Percentiles rank a stretch among this genome's conserved stretches.
phyloP scores from a whole-genome alignment of 1,140 invertebrate species.

The Limonius californicus region DNA sequence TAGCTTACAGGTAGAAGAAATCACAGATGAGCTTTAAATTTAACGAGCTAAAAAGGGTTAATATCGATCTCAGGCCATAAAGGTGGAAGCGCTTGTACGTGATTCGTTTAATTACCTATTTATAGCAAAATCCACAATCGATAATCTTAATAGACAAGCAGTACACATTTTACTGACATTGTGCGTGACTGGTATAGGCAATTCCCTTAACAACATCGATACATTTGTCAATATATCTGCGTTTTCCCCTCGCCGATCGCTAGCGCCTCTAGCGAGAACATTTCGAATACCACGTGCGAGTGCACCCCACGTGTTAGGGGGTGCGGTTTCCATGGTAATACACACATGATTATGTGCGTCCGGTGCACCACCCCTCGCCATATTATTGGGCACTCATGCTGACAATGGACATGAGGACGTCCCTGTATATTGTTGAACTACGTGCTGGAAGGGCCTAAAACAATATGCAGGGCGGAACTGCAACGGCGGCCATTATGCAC shows the following conservation, averaged over 20 bases:
- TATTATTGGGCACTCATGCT: constrained; percentile 19
- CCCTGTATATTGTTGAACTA: constrained; percentile 12
- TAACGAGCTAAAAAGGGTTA: too few relatives aligned
- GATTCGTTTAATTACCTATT: constrained; percentile 13
- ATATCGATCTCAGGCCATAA: too few relatives aligned
- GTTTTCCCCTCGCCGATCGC: constrained; percentile 3
- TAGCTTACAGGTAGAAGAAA: too few relatives aligned
- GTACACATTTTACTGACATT: constrained; percentile 13
- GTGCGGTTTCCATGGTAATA: constrained; percentile 22
- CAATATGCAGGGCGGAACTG: constrained; percentile 15
- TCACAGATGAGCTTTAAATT: too few relatives aligned
- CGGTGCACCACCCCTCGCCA: constrained; percentile 18
- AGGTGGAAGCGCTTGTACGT: background rate
- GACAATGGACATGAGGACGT: constrained; percentile 16
- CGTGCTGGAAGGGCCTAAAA: constrained; percentile 16
- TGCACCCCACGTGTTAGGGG: constrained; percentile 21
- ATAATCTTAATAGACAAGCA: constrained; percentile 14
- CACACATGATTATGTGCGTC: constrained; percentile 24
- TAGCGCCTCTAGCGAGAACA: constrained; percentile 16
- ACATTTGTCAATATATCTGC: constrained; percentile 4
- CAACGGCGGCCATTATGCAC: constrained; percentile 14
- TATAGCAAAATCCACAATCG: constrained; percentile 6
- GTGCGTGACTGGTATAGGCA: constrained; percentile 9
- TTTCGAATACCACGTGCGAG: constrained; percentile 11
- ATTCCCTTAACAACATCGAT: constrained; percentile 10